Base-by-base conservation (phyloP, 2,888 invertebrate species). In the Cerceris ruficornis region DNA sequence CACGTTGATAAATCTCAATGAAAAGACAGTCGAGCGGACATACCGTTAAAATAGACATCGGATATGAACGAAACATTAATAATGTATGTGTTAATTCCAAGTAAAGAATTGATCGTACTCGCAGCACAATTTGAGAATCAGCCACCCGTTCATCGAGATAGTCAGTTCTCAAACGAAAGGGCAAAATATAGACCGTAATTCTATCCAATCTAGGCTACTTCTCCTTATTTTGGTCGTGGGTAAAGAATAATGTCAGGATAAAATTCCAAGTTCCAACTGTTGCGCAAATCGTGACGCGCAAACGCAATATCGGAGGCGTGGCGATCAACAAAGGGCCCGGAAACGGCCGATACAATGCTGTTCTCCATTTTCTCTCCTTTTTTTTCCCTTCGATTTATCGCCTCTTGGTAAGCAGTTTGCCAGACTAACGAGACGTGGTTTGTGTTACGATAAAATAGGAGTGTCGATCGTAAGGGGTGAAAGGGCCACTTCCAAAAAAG, bases 251-350 rank as follows among this genome's bases (percentile, higher is more conserved):
- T 83, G 81, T 79, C 79, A 49, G 67, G 80, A 74, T 66, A 62
- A 83, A 81, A 86, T 83, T 85, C 82, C 79, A 83, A 75, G 61
- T 81, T 87, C 83, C 89, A 90, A 90, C 89, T 90, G 89, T 90
- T 90, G 89, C 89, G 88, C 90, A 85, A 87, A 88, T 82, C 68
- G 77, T 75, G 81, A 83, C 84, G 89, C 89, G 91, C 90, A 87
- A 81, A 84, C 84, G 84, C 85, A 82, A 78, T 60, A 64, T 70
- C 70, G 81, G 83, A 83, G 86, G 88, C 86, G 87, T 85, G 87
- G 86, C 75, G 65, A 81, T 67, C 69, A 72, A 85, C 81, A 77
- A 84, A 82, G 84, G 85, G 81, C 82, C 80, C 84, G 88, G 88
- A 88, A 86, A 78, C 77, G 71, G 78, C 80, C 81, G 86, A 86